Evolutionary conservation across 2,888 invertebrate species (phyloP).

Genomic region (Oxycera nigricornis): DNA sequence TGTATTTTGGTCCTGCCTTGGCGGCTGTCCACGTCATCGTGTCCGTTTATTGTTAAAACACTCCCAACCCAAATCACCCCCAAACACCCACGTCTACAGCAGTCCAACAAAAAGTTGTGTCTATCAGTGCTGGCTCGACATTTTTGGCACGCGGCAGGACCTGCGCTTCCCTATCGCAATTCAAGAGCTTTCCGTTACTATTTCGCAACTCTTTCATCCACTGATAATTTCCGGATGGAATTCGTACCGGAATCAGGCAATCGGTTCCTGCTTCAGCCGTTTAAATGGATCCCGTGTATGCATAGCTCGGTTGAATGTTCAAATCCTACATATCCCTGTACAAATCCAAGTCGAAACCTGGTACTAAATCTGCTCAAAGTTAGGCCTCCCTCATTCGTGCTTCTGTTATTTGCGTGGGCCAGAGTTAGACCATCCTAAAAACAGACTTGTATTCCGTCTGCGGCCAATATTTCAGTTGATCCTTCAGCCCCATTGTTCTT

Average conservation of each 20-base stretch:
- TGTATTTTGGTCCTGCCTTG: too few relatives aligned
- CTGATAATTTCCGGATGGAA: slow-evolving; percentile 24
- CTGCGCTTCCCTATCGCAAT: slow-evolving; percentile 38
- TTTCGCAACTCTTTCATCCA: slow-evolving; percentile 17
- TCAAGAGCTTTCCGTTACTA: slow-evolving; percentile 25
- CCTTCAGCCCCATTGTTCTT: background rate
- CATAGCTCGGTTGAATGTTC: too few relatives aligned
- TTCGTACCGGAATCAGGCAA: background rate
- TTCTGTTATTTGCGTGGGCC: slow-evolving; percentile 10
- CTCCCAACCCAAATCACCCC: slow-evolving; percentile 1
- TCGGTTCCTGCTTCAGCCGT: background rate
- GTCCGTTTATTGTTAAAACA: background rate
- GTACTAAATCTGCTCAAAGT: background rate
- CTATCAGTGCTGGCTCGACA: slow-evolving; percentile 26
- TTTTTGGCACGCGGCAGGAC: slow-evolving; percentile 44
- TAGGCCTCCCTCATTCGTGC: background rate
- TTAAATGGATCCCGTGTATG: background rate
- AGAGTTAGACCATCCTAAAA: background rate
- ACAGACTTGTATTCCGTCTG: too few relatives aligned
- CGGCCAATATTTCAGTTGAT: background rate
- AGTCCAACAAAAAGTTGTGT: slow-evolving; percentile 14
- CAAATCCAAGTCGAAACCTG: background rate
- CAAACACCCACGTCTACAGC: background rate
- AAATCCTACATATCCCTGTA: too few relatives aligned
- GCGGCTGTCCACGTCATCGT: slow-evolving; percentile 10